Evolutionary conservation across 2,888 invertebrate species (phyloP).

Genomic region (Myopa tessellatipennis): DNA sequence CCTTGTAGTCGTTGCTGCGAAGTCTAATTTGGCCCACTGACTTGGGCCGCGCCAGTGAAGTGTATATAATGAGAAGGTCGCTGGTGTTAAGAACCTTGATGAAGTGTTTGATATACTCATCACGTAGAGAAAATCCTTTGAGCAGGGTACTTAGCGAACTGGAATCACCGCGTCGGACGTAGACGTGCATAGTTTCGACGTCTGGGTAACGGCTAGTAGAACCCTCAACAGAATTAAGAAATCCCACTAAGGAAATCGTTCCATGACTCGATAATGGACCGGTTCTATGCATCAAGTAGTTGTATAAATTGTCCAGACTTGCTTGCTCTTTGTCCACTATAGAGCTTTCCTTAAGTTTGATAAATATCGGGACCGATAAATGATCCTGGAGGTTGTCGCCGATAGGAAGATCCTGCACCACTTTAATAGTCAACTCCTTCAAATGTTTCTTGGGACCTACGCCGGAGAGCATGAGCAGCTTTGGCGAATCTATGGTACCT

Average conservation of each 20-base stretch:
- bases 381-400: conserved; percentile 86
- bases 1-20: conserved; percentile 68
- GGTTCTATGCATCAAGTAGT: conserved; percentile 69
- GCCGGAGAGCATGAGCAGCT: conserved; percentile 64
- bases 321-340: conserved; percentile 55
- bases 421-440: conserved; percentile 50
- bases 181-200: conserved; percentile 70
- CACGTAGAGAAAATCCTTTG: conserved; percentile 41
- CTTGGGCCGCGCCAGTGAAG: conserved; percentile 60
- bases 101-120: conserved; percentile 40
- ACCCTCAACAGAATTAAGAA: conserved; percentile 70
- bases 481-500: conserved; percentile 62
- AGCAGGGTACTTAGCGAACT: conserved; percentile 56
- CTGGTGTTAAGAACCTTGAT: conserved; percentile 20
- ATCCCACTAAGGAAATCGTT: conserved; percentile 69
- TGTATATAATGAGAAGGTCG: conserved; percentile 46
- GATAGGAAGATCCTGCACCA: conserved; percentile 67
- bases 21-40: conserved; percentile 69
- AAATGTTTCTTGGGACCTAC: conserved; percentile 59
- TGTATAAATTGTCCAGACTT: conserved; percentile 55
- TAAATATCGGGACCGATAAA: conserved; percentile 70
- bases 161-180: conserved; percentile 48
- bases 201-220: conserved; percentile 71
- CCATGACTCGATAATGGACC: conserved; percentile 69
- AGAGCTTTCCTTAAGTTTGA: conserved; percentile 63